Conservation (phyloP, 2,888 invertebrate genomes). For the Morpho achilles region DNA sequence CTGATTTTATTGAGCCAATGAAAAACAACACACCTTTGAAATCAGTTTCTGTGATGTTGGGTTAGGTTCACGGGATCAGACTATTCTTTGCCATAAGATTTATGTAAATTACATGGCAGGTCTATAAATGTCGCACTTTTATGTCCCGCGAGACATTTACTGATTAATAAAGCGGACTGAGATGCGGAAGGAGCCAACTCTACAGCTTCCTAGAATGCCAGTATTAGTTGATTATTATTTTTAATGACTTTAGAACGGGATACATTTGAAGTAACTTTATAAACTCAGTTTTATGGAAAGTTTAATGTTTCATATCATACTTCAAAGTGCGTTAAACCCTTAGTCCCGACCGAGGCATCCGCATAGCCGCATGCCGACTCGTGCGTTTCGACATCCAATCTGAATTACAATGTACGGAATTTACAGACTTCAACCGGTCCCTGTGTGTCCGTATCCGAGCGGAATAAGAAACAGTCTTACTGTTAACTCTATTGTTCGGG, state of each 20-base stretch:
- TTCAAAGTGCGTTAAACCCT: conserved; percentile 39
- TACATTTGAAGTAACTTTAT: conserved; percentile 11
- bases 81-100: conserved; percentile 66
- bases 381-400: conserved; percentile 69
- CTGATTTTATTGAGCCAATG: conserved; percentile 62
- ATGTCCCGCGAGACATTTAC: conserved; percentile 71
- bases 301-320: conserved; percentile 22
- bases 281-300: conserved; percentile 12
- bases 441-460: conserved; percentile 65
- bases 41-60: conserved; percentile 69
- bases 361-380: conserved; percentile 69
- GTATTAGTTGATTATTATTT: conserved; percentile 23
- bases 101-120: conserved; percentile 67
- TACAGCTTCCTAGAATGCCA: conserved; percentile 57
- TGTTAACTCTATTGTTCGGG: conserved; percentile 72
- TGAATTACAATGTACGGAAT: conserved; percentile 74
- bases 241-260: conserved; percentile 7
- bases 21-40: conserved; percentile 70
- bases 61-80: conserved; percentile 36
- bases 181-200: conserved; percentile 66
- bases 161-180: conserved; percentile 73
- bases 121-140: conserved; percentile 73
- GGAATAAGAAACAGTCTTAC: conserved; percentile 76
- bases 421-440: conserved; percentile 57
- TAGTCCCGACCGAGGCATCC: conserved; percentile 45